Conservation (phyloP, 2,888 invertebrate genomes). For the Pachymerium ferrugineum region DNA sequence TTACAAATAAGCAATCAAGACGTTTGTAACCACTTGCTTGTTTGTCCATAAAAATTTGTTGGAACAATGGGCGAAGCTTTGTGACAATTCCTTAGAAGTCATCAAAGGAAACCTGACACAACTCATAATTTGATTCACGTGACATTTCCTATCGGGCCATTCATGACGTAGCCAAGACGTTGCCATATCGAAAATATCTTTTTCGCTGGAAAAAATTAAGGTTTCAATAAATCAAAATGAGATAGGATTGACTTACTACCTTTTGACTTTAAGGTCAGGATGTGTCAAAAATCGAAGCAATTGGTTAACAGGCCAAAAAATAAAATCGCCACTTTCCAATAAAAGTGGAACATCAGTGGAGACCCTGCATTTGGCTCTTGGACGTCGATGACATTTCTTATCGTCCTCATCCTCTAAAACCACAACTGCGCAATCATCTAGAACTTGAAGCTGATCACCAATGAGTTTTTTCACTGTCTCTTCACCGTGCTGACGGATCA, state of each 20-base stretch:
- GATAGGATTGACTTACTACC: not conserved
- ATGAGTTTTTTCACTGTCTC: not conserved
- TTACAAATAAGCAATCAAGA: slow-evolving; percentile 20
- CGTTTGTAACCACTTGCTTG: not conserved
- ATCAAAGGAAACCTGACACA: not conserved
- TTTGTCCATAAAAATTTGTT: slow-evolving; percentile 4
- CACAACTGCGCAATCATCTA: slow-evolving; percentile 16
- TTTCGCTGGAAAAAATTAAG: not conserved
- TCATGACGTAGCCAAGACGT: slow-evolving; percentile 9
- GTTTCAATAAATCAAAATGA: not conserved
- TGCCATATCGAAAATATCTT: slow-evolving; percentile 17
- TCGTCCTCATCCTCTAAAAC: not conserved
- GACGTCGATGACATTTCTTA: not conserved
- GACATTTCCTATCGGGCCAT: slow-evolving; percentile 3
- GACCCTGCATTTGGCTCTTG: not conserved
- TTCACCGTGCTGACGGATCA: slow-evolving; percentile 16
- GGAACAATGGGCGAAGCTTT: not conserved
- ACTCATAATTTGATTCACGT: not conserved
- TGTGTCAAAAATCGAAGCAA: not conserved
- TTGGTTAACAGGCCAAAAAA: not conserved
- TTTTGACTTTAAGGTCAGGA: not conserved
- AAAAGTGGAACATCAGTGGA: not conserved
- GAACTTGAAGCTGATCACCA: not conserved
- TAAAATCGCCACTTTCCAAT: not conserved
- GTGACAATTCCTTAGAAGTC: not conserved